Conservation (phyloP, 2,888 invertebrate genomes). For the Escarpia spicata region DNA sequence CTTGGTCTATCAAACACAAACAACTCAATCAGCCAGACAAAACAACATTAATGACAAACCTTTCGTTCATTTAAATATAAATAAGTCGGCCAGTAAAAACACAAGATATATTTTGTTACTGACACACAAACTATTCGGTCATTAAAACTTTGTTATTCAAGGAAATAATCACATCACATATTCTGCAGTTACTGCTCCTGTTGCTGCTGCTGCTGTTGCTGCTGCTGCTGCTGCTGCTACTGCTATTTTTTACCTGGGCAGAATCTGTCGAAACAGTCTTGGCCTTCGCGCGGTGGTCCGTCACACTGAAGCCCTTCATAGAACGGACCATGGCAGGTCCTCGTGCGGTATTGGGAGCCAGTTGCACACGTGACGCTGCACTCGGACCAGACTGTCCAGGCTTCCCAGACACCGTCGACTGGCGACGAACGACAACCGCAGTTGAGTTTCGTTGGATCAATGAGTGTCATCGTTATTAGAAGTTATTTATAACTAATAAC, state of each 20-base stretch:
- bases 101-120: too few relatives aligned
- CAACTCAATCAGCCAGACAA: background rate
- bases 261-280: slow-evolving; percentile 45
- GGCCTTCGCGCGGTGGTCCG: slow-evolving; percentile 22
- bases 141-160: too few relatives aligned
- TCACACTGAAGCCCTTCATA: slow-evolving; percentile 45
- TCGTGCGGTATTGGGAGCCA: slow-evolving; percentile 28
- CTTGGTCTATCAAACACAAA: background rate
- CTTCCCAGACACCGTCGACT: slow-evolving; percentile 36
- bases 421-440: background rate
- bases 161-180: too few relatives aligned
- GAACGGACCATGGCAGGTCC: slow-evolving; percentile 29
- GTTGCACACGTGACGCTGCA: slow-evolving; percentile 37
- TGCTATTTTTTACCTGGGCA: slow-evolving; percentile 46
- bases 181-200: background rate
- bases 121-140: too few relatives aligned
- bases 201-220: background rate
- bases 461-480: too few relatives aligned
- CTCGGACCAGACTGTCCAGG: slow-evolving; percentile 34
- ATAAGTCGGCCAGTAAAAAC: too few relatives aligned
- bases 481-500: background rate
- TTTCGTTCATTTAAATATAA: too few relatives aligned
- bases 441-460: background rate
- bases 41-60: too few relatives aligned
- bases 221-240: too few relatives aligned